phyloP scores from a whole-genome alignment of 2,113 vertebrate species.

The Sander vitreus region DNA sequence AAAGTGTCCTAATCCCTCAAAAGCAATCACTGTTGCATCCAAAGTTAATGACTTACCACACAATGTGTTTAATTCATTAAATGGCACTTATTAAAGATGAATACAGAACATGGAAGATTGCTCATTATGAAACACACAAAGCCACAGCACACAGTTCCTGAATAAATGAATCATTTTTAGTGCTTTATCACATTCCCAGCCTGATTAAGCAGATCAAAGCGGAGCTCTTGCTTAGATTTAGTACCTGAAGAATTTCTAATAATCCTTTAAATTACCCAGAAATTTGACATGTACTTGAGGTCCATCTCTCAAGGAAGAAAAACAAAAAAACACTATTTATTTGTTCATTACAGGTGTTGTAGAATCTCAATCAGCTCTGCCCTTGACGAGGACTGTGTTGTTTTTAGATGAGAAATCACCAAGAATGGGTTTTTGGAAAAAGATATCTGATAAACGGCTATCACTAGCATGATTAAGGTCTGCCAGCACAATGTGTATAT shows the following conservation, averaged over 20 bases:
- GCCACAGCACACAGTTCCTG: slow-evolving; percentile 44
- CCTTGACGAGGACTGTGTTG: slow-evolving; percentile 3
- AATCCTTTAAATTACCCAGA: slow-evolving; percentile 62
- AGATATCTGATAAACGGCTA: slow-evolving; percentile 2
- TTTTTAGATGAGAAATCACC: background rate
- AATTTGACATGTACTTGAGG: slow-evolving; percentile 38
- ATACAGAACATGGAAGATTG: slow-evolving; percentile 70
- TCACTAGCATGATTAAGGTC: background rate
- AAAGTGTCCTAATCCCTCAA: slow-evolving; percentile 70
- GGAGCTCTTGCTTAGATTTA: background rate
- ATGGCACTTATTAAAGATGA: slow-evolving; percentile 77
- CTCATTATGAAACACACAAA: slow-evolving; percentile 67
- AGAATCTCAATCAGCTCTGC: slow-evolving; percentile 17
- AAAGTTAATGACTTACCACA: slow-evolving; percentile 79
- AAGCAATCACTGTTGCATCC: slow-evolving; percentile 78
- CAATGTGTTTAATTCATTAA: slow-evolving; percentile 78
- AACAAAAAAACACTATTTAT: background rate
- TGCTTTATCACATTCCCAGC: slow-evolving; percentile 53
- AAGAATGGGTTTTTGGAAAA: background rate
- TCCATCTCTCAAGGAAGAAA: slow-evolving; percentile 16
- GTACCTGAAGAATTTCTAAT: slow-evolving; percentile 61
- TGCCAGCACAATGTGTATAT: background rate
- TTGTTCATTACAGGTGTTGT: slow-evolving; percentile 7
- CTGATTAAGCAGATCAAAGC: slow-evolving; percentile 63
- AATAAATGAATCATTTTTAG: slow-evolving; percentile 67